Conservation (phyloP, 1,140 invertebrate species). For the Leptinotarsa defecta region DNA sequence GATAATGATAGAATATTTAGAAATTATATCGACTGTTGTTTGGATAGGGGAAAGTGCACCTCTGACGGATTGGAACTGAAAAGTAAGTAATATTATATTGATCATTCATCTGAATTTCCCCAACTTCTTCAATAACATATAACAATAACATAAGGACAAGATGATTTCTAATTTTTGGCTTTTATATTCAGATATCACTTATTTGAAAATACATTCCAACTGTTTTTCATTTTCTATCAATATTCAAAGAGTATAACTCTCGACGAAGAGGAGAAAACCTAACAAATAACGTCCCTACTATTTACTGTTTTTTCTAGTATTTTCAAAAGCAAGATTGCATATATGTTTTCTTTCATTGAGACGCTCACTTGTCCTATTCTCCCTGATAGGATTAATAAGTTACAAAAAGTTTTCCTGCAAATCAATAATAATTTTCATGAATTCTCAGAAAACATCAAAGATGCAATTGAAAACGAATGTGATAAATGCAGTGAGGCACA, state of each 20-base stretch:
- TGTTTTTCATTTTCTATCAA: too few species aligned
- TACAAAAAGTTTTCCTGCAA: not conserved
- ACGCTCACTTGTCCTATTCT: not conserved
- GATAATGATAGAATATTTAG: not conserved
- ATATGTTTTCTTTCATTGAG: not conserved
- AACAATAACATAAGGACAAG: not conserved
- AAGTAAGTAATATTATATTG: not conserved
- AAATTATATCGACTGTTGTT: conserved; percentile 11
- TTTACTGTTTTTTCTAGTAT: not conserved
- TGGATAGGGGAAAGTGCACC: not conserved
- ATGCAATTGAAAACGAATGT: conserved; percentile 55
- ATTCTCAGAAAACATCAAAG: conserved; percentile 53
- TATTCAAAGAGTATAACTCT: too few species aligned
- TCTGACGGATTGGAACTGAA: conserved; percentile 10
- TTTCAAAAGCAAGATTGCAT: not conserved
- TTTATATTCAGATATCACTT: too few species aligned
- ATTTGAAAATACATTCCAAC: too few species aligned
- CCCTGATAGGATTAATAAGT: not conserved
- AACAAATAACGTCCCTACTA: not conserved
- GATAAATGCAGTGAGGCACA: conserved; percentile 56
- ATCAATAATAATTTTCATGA: not conserved
- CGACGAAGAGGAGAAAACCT: too few species aligned
- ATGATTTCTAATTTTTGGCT: not conserved
- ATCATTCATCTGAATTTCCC: not conserved
- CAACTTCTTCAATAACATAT: not conserved